Conservation (phyloP, 2,888 invertebrate species). For the Caenorhabditis angaria region DNA sequence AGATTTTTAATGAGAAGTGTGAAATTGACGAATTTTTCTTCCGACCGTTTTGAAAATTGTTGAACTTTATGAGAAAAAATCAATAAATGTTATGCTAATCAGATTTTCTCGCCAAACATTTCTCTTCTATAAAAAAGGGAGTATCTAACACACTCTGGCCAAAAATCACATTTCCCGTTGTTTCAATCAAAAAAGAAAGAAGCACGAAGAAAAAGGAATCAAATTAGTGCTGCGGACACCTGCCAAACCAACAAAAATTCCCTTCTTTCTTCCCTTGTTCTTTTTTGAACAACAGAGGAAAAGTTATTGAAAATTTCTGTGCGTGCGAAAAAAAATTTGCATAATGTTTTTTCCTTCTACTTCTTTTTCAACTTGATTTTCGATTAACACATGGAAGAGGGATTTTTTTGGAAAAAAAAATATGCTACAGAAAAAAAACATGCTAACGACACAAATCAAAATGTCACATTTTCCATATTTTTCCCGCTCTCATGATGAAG, state of each 20-base stretch:
- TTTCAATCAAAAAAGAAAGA: background rate
- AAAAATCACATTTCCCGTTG: conserved; percentile 2
- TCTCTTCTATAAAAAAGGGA: background rate
- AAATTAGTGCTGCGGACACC: background rate
- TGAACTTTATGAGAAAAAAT: background rate
- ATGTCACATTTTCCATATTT: background rate
- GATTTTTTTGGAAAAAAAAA: background rate
- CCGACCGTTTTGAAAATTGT: too few relatives aligned
- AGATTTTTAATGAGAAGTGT: too few relatives aligned
- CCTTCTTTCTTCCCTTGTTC: background rate
- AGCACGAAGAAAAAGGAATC: background rate
- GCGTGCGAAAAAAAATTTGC: background rate
- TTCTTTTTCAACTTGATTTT: background rate
- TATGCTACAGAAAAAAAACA: background rate
- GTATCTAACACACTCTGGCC: background rate
- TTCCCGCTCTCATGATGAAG: background rate
- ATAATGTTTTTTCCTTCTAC: background rate
- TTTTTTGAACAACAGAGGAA: background rate
- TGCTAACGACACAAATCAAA: background rate
- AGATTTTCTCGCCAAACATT: background rate
- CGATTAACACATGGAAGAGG: background rate
- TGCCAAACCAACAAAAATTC: background rate
- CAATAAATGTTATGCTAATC: background rate
- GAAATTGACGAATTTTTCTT: too few relatives aligned
- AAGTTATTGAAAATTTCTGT: background rate